Evolutionary conservation across 1,140 invertebrate species (phyloP).

Genomic region (Diuraphis noxia): DNA sequence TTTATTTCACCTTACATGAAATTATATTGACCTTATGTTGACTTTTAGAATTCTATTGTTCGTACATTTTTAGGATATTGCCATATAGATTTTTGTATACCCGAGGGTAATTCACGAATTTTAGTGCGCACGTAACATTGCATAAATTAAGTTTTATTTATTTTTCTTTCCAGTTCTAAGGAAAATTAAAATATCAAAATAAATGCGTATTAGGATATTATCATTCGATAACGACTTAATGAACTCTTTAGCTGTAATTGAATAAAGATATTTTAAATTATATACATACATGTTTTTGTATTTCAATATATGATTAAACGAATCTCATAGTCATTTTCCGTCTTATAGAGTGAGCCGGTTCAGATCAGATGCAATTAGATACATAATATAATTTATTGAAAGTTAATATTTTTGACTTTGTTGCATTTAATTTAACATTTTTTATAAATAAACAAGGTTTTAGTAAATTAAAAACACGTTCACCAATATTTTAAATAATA

Average conservation of each 20-base stretch:
- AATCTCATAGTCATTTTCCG: too few species aligned
- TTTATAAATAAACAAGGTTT: too few species aligned
- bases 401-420: not conserved
- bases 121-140: not conserved
- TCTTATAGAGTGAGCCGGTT: not conserved
- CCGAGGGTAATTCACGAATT: not conserved
- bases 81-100: not conserved
- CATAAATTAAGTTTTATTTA: not conserved
- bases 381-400: not conserved
- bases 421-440: not conserved
- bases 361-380: not conserved
- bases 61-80: not conserved
- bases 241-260: too few species aligned
- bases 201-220: not conserved
- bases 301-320: not conserved
- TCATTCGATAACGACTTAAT: not conserved
- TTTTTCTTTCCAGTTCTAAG: not conserved
- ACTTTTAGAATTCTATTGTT: conserved; percentile 46
- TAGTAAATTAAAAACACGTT: not conserved
- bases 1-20: conserved; percentile 3
- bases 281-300: not conserved
- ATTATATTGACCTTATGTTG: conserved; percentile 45
- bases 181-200: not conserved
- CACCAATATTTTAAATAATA: too few species aligned
- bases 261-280: not conserved